Conservation (phyloP, 2,113 vertebrate genomes). For the Athene cunicularia region DNA sequence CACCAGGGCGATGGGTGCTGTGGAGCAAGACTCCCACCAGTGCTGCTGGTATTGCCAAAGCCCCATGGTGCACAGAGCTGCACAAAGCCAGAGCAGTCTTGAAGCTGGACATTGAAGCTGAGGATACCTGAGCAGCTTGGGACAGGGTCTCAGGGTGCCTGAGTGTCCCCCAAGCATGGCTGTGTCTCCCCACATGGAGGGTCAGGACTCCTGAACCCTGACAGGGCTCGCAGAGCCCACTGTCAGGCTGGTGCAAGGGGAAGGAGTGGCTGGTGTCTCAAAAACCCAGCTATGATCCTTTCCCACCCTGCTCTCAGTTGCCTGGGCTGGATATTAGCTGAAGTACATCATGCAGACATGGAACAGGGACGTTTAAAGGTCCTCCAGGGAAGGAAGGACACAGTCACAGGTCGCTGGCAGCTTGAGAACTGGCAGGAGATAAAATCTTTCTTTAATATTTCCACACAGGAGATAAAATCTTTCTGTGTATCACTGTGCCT, state of each 20-base stretch:
- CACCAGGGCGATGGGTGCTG: not conserved
- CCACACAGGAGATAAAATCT: not conserved
- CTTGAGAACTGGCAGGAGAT: not conserved
- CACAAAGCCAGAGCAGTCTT: not conserved
- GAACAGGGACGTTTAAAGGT: not conserved
- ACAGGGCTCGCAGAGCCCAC: not conserved
- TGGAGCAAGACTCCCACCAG: not conserved
- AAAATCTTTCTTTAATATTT: not conserved
- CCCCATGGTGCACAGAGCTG: accelerated
- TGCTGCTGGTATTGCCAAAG: not conserved
- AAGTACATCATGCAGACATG: not conserved
- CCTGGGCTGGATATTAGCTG: not conserved
- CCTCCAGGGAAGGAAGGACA: not conserved
- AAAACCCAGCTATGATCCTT: accelerated
- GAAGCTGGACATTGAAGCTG: not conserved
- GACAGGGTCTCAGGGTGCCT: not conserved
- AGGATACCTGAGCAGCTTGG: not conserved
- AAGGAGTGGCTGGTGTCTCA: not conserved
- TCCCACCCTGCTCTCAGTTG: not conserved
- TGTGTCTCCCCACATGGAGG: not conserved
- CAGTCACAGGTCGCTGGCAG: accelerated
- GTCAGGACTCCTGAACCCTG: not conserved
- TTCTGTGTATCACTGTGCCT: not conserved
- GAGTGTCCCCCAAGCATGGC: not conserved
- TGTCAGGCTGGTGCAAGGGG: not conserved